Evolutionary conservation across 2,113 vertebrate genomes (phyloP).

Genomic region (Heloderma charlesbogerti): DNA sequence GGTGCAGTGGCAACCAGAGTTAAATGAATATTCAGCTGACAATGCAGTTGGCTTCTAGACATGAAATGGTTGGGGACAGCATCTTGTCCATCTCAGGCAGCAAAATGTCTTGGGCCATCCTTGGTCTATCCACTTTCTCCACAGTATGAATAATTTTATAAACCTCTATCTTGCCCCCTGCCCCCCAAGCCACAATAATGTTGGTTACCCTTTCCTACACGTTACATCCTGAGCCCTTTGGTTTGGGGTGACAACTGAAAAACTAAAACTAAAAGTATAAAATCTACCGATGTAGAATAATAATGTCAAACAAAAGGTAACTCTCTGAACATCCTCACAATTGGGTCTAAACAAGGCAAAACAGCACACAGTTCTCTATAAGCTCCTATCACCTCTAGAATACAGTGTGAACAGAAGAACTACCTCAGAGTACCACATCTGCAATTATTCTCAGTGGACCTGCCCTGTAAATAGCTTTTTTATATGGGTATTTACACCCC

Average conservation of each 20-base stretch:
- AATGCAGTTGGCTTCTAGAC: not conserved
- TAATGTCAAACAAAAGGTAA: not conserved
- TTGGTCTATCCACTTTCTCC: not conserved
- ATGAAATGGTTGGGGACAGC: too few relatives aligned
- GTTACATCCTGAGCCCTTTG: not conserved
- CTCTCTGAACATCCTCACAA: not conserved
- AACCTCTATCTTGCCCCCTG: not conserved
- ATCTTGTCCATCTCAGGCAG: too few relatives aligned
- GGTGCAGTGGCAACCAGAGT: not conserved
- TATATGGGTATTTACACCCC: constrained; percentile 40
- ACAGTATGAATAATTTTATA: not conserved
- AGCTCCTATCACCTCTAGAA: not conserved
- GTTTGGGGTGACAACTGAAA: not conserved
- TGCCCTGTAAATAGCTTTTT: not conserved
- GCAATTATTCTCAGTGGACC: not conserved
- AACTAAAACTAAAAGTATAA: not conserved
- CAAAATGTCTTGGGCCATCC: too few relatives aligned
- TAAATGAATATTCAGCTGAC: not conserved
- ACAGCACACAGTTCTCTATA: not conserved
- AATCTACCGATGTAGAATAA: not conserved
- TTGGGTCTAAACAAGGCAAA: not conserved
- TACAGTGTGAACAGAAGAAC: not conserved
- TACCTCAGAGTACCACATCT: accelerated
- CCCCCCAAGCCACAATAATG: not conserved
- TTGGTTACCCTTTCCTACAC: not conserved